Evolutionary conservation across 2,888 invertebrate genomes (phyloP), one percentile per base, ranked within the genome.

Genomic region (Polydrusus tereticollis): DNA sequence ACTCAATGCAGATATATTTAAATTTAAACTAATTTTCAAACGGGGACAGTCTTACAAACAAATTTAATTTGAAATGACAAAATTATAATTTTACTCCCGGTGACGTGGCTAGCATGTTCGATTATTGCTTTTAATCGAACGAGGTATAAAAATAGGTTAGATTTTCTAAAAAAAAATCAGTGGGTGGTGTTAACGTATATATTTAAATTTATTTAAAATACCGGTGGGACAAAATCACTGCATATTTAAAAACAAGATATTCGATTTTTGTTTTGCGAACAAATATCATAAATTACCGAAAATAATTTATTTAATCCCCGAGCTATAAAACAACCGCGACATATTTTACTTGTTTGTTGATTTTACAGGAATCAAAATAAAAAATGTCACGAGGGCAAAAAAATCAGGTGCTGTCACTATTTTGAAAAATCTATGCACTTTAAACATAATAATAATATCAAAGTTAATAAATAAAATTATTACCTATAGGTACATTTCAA

Each of bases 141-240:
- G 47, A 23, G 21, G 12, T 21, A 16, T 52, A 52, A 52, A 52
- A 52, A 29, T 52, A 52, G 26, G 14, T 7, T 10, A 16, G 16
- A 26, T 29, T 29, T 14, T 52, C 52, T 52, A 52, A 52, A 52
- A 52, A 29, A 29, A 50, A 12, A 6, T 29, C 52, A 4, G 52
- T 52, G 52, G 52, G 52, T 52, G 29, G 52, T 52, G 52, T 52
- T 52, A 52, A 52, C 50, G 50, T 52, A 52, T 29, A 29, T 52
- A 52, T 52, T 29, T 52, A 52, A 52, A 52, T 52, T 29, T 23
- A 52, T 52, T 20, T 26, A 16, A 52, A 14, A 20, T 52, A 52
- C 29, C 16, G 52, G 26, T 26, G 8, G 7, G 29, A 52, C 16
- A 52, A 29, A 52, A 29, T 52, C 29, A 52, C 29, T 4, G 50